These are phyloP conservation scores for Caloenas nicobarica DNA, from an alignment of 2,113 vertebrate genomes.

Conservation along the genomic window DNA sequence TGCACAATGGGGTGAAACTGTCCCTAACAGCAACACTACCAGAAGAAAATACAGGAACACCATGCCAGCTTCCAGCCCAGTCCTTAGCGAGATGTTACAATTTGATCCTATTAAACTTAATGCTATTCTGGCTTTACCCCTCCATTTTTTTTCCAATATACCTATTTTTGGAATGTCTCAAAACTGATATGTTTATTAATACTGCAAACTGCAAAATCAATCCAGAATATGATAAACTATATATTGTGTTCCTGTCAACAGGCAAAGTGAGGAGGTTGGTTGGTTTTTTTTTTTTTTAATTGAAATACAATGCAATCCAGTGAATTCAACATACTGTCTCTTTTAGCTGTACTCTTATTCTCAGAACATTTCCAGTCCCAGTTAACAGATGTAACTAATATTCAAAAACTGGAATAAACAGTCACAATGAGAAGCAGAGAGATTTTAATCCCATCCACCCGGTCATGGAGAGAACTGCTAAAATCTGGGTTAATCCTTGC, in stretches of 20 bases:
- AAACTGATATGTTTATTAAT: not conserved
- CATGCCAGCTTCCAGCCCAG: not conserved
- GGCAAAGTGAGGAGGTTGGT: not conserved
- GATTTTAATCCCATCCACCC: conserved; percentile 19
- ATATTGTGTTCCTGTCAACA: not conserved
- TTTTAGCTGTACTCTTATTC: not conserved
- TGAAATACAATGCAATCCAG: not conserved
- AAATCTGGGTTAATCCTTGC: conserved; percentile 56
- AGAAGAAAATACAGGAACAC: not conserved
- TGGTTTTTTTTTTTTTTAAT: too few species aligned
- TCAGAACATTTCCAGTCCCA: not conserved
- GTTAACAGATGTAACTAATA: not conserved
- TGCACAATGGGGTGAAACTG: not conserved
- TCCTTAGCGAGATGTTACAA: not conserved
- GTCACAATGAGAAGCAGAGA: not conserved
- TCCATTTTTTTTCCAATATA: not conserved
- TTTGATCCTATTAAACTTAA: not conserved
- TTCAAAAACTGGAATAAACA: not conserved
- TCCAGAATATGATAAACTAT: not conserved
- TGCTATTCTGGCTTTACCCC: not conserved
- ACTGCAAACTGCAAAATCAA: not conserved
- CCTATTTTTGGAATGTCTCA: not conserved
- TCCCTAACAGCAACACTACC: not conserved
- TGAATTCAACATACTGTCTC: not conserved
- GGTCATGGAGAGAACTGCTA: conserved; percentile 3